phyloP scores from a whole-genome alignment of 2,113 vertebrate genomes.

The Ptychochromis oligacanthus region DNA sequence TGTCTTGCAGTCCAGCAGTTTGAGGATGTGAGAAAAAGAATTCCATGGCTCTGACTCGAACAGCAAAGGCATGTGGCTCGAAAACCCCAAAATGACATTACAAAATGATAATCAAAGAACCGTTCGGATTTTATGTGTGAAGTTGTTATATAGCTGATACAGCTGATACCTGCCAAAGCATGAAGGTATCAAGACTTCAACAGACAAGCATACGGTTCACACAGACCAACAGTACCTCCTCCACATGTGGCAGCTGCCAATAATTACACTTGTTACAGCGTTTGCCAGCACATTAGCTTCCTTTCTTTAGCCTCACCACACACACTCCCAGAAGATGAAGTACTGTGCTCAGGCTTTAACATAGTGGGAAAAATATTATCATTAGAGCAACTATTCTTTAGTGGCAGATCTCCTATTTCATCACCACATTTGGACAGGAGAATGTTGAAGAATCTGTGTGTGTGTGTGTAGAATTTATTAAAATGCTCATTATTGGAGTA shows the following conservation, averaged over 20 bases:
- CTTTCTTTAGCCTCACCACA: conserved; percentile 12
- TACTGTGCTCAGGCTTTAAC: conserved; percentile 27
- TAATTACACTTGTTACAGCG: conserved; percentile 26
- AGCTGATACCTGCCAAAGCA: not conserved
- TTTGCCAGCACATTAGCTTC: conserved; percentile 16
- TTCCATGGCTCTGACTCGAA: not conserved
- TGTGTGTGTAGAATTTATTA: conserved; percentile 35
- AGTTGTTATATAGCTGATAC: not conserved
- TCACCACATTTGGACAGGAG: conserved; percentile 17
- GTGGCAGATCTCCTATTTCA: conserved; percentile 43
- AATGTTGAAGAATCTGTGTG: conserved; percentile 13
- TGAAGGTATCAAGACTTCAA: not conserved
- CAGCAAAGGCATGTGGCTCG: not conserved
- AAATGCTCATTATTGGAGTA: conserved; percentile 62
- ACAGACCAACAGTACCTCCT: conserved; percentile 8
- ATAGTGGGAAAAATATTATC: conserved; percentile 54
- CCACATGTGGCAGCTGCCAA: conserved; percentile 18
- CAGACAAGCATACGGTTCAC: not conserved
- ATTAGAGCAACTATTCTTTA: conserved; percentile 52
- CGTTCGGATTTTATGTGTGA: not conserved
- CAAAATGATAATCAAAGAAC: too few species aligned
- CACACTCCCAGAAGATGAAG: conserved; percentile 24
- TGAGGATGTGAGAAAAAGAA: not conserved
- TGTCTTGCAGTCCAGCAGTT: not conserved
- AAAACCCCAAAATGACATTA: not conserved